Conservation (phyloP, 2,113 vertebrate species). For the Chionomys nivalis region DNA sequence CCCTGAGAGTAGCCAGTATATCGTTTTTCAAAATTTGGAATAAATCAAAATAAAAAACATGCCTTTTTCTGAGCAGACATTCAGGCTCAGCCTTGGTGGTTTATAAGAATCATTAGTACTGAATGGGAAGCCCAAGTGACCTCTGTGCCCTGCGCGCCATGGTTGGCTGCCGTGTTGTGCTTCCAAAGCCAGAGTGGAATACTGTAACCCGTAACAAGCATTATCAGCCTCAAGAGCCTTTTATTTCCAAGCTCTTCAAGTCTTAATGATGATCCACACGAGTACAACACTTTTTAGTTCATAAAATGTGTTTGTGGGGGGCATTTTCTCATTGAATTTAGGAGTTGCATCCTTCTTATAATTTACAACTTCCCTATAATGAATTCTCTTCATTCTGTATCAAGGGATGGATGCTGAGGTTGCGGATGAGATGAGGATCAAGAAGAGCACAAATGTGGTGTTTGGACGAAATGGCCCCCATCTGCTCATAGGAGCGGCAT, state of each 20-base stretch:
- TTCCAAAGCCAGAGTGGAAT: neutral
- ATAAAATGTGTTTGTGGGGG: conserved; percentile 6
- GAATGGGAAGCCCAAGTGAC: neutral
- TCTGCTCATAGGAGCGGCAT: neutral
- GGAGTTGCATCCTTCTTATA: neutral
- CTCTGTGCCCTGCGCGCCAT: neutral
- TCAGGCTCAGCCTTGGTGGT: neutral
- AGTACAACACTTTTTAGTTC: conserved; percentile 26
- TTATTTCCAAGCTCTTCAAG: conserved; percentile 56
- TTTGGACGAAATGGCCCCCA: no score
- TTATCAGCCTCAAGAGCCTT: neutral
- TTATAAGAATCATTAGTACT: conserved; percentile 43
- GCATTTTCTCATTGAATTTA: conserved; percentile 33
- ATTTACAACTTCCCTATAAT: neutral
- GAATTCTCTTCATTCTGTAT: neutral
- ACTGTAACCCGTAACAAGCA: neutral
- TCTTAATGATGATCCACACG: conserved; percentile 48
- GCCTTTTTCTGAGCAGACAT: conserved; percentile 38
- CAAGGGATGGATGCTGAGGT: neutral
- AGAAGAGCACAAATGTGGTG: neutral
- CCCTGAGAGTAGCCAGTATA: neutral
- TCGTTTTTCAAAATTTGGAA: conserved; percentile 32
- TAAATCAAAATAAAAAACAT: conserved; percentile 53
- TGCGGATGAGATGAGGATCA: neutral
- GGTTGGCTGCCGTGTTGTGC: neutral